These are phyloP conservation scores for Oncorhynchus keta DNA, from an alignment of 2,113 vertebrate species.

Conservation along the genomic window DNA sequence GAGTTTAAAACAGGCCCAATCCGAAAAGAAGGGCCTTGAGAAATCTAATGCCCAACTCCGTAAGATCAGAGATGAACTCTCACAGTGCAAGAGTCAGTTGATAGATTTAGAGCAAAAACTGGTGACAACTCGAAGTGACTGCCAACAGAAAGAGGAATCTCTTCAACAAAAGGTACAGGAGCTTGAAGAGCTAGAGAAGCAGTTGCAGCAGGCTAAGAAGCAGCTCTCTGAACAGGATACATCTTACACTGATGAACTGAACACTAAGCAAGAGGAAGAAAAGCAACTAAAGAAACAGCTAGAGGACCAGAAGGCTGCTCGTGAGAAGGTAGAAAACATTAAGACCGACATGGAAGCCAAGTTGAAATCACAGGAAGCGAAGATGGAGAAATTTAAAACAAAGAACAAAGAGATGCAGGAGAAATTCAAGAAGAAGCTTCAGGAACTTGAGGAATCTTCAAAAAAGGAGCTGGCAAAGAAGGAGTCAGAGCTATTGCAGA, in stretches of 20 bases:
- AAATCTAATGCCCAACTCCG: conserved; percentile 60
- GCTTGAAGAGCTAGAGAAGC: conserved; percentile 56
- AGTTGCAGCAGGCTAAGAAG: conserved; percentile 70
- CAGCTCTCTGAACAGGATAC: conserved; percentile 77
- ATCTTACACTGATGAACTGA: conserved; percentile 63
- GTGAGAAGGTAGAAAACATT: conserved; percentile 74
- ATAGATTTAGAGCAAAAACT: conserved; percentile 69
- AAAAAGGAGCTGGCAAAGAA: conserved; percentile 86
- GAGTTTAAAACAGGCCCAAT: conserved; percentile 63
- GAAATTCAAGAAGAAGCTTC: conserved; percentile 83
- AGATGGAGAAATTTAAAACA: conserved; percentile 85
- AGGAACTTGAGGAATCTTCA: conserved; percentile 84
- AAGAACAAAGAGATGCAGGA: conserved; percentile 89
- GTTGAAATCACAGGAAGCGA: conserved; percentile 83
- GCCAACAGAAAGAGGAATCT: conserved; percentile 67
- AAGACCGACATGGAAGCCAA: conserved; percentile 81
- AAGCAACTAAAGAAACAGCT: conserved; percentile 70
- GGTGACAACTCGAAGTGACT: conserved; percentile 70
- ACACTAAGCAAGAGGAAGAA: conserved; percentile 70
- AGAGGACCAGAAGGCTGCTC: conserved; percentile 71
- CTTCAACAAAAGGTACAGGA: conserved; percentile 55
- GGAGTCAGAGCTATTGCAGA: conserved; percentile 81
- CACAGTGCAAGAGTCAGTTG: conserved; percentile 67
- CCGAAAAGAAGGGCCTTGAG: conserved; percentile 70
- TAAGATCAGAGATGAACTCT: conserved; percentile 69